A percentile compares a stretch with the other conserved stretches of the same genome.
Evolutionary conservation across 2,797 vertebrate genomes (phyloP).

Genomic region (Erithacus rubecula): DNA sequence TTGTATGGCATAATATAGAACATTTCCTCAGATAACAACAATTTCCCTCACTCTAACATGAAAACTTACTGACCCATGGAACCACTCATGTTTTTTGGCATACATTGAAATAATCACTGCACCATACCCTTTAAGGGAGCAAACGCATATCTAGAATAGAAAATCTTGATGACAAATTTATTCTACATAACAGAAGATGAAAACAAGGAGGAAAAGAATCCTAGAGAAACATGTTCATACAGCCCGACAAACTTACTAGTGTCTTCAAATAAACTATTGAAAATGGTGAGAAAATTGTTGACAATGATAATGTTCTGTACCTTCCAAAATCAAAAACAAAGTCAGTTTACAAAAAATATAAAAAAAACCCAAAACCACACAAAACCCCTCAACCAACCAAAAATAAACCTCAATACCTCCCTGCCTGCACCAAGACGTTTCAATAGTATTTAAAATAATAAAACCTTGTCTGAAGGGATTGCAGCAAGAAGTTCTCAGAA

Average conservation of each 20-base stretch:
- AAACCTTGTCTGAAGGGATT: background rate
- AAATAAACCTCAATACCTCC: rapidly evolving
- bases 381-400: rapidly evolving
- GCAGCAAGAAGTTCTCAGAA: background rate
- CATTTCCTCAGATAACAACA: background rate
- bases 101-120: background rate
- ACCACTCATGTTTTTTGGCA: rapidly evolving
- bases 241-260: background rate
- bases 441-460: background rate
- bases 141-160: background rate
- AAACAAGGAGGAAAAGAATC: rapidly evolving
- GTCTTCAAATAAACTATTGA: background rate
- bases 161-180: background rate
- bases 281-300: background rate
- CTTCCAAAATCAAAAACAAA: background rate
- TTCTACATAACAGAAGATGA: background rate
- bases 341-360: background rate
- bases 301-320: background rate
- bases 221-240: background rate
- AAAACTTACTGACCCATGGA: background rate
- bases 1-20: background rate
- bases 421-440: rapidly evolving
- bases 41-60: background rate
- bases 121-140: background rate
- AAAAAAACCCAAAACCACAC: background rate